These are phyloP conservation scores for Dynastes maya DNA, from an alignment of 2,888 invertebrate genomes.

Conservation along the genomic window DNA sequence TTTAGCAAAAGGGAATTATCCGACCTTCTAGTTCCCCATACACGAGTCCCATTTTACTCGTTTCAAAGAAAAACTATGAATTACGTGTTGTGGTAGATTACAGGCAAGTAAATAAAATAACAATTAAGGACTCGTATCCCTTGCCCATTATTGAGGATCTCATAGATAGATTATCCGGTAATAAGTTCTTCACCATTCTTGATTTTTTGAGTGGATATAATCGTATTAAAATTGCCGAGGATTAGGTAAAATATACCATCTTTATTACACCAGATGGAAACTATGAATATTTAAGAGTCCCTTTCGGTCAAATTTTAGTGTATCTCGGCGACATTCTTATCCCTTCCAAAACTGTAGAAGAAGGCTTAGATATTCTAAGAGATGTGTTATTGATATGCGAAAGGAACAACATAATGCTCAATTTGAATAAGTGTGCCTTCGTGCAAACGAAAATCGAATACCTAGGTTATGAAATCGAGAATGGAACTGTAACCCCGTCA, in stretches of 20 bases:
- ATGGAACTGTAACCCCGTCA: not conserved
- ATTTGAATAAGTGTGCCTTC: too few relatives aligned
- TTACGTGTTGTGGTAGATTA: not conserved
- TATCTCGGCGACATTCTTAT: not conserved
- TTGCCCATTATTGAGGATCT: not conserved
- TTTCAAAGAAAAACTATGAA: not conserved
- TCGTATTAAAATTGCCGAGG: not conserved
- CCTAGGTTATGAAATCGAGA: not conserved
- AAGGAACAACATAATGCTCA: not conserved
- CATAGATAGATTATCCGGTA: not conserved
- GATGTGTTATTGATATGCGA: not conserved
- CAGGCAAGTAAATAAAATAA: not conserved
- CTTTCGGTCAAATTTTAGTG: not conserved
- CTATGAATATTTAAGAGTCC: too few relatives aligned
- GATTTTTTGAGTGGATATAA: not conserved
- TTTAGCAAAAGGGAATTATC: not conserved
- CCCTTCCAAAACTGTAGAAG: not conserved
- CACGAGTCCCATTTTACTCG: not conserved
- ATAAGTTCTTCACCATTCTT: not conserved
- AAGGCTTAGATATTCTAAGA: not conserved
- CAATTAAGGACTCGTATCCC: not conserved
- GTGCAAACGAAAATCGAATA: not conserved
- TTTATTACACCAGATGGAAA: too few relatives aligned
- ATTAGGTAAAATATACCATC: not conserved
- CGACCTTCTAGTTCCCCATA: not conserved